Base-by-base conservation (phyloP, 2,888 invertebrate species). In the Brachynemurus nebulosus region DNA sequence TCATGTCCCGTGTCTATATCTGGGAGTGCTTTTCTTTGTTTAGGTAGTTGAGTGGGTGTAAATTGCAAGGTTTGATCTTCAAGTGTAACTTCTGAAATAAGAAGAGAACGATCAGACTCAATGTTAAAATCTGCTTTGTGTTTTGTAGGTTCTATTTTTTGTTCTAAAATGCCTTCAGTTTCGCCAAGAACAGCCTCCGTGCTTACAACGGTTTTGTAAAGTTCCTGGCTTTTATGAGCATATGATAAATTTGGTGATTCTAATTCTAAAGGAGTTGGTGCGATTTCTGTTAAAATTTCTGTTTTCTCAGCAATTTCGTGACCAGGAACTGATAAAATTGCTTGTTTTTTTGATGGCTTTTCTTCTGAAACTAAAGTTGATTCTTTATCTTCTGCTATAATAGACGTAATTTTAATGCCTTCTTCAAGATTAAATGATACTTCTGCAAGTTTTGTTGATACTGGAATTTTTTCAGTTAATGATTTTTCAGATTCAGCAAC, bases 161-260 rank as follows among this genome's bases (percentile, higher is more conserved):
- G 54, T 30, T 53, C 47, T 23, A 66, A 56, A 39, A 56, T 54
- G n/a, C 53, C 56, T 59, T 69, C 69, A 46, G 58, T 63, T 51
- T 71, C 70, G 37, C 60, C 59, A n/a, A 54, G 45, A 8, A 56
- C 52, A 48, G 63, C 60, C 53, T 74, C 70, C 3, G 65, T 65
- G 7, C 71, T 55, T 16, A 68, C 60, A 34, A 74, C 48, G 50
- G 70, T 63, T 47, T 66, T 65, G 41, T 66, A 62, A 2, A 64
- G 62, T 42, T 70, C 66, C 51, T 66, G 68, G 20, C 56, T 65
- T 42, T 63, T 51, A 33, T 54, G 58, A 16, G 67, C 68, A 39
- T 51, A 54, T 40, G 57, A 58, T 45, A 50, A 43, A 39, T 54
- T 55, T 7, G 61, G 59, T 21, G 51, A 42, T 46, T 43, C 45